Percentiles rank a stretch among this genome's conserved stretches.
Conservation (phyloP, 2,113 vertebrate genomes). For the Rallus limicola region DNA sequence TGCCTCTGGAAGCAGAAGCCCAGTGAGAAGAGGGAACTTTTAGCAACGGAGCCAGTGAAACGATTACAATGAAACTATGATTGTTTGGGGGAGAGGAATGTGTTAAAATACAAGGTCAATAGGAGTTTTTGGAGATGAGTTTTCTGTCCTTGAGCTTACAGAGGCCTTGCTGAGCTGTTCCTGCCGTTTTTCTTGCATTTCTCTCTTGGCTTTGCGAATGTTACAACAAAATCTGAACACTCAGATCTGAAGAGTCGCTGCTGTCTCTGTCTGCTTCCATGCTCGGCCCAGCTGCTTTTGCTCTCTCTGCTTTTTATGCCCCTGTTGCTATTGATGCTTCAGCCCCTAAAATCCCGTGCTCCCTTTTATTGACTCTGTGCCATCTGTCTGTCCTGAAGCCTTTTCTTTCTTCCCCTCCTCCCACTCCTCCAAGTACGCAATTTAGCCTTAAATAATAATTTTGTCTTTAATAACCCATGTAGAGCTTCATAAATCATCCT, state of each 20-base stretch:
- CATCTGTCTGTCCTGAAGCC: not conserved
- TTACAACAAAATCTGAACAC: not conserved
- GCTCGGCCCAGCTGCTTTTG: not conserved
- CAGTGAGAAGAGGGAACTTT: constrained; percentile 27
- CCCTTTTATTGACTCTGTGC: not conserved
- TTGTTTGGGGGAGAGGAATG: not conserved
- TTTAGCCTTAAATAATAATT: not conserved
- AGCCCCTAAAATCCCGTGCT: not conserved
- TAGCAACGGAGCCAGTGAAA: constrained; percentile 25
- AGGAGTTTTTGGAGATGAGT: constrained; percentile 24
- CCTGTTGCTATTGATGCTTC: not conserved
- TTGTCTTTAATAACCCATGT: not conserved
- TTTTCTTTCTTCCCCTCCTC: not conserved
- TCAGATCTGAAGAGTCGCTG: not conserved
- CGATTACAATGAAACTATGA: constrained; percentile 43
- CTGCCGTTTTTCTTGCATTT: not conserved
- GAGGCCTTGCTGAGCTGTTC: not conserved
- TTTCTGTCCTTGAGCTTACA: not conserved
- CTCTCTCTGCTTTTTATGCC: not conserved
- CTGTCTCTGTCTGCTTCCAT: not conserved
- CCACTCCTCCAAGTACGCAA: not conserved
- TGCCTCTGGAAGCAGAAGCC: constrained; percentile 46
- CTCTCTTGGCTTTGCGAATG: not conserved
- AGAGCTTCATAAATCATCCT: not conserved
- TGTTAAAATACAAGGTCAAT: constrained; percentile 8